Base-by-base conservation (phyloP, 2,888 invertebrate genomes). In the Clostera curtula region DNA sequence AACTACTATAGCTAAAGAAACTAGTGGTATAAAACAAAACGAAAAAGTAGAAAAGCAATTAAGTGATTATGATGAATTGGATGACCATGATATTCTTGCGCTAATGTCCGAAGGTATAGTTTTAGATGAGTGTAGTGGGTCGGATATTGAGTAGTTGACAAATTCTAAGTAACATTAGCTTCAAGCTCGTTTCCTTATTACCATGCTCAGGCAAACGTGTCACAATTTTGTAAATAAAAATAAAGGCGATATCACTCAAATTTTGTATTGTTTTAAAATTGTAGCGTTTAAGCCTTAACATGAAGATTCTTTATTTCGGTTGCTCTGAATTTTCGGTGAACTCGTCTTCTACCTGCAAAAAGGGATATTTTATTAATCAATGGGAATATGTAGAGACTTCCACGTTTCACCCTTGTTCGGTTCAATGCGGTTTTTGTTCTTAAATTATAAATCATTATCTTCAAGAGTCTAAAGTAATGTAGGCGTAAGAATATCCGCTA, bases 291-390 rank as follows among this genome's bases (percentile, higher is more conserved):
- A 25, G 16, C n/a, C 18, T 3, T 12, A 4, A 9, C 4, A 3
- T 10, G 7, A 5, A 24, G n/a, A 24, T 5, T 6, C 24, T 32
- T 66, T 51, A 64, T 49, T 70, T 68, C n/a, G 55, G 46, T 17
- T 43, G 49, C 29, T 71, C 68, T 2, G 58, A 41, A 14, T 50
- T 54, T 22, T 65, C 69, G 1, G 49, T 40, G 6, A 59, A 40
- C 30, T 76, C 76, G 6, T 77, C 80, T 34, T 79, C 80, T 5
- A 79, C 72, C 79, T 80, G 69, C 9, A 59, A 67, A 43, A 23
- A 38, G 31, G 34, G 34, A 32, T 18, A 17, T 19, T 20, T 24
- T 29, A 15, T 5, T 12, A 21, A 25, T 21, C 11, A 10, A 9
- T 29, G 11, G 23, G n/a, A n/a, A n/a, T n/a, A n/a, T n/a, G n/a